These are phyloP conservation scores for Nesoenas mayeri DNA, from an alignment of 2,113 vertebrate genomes.

Conservation along the genomic window DNA sequence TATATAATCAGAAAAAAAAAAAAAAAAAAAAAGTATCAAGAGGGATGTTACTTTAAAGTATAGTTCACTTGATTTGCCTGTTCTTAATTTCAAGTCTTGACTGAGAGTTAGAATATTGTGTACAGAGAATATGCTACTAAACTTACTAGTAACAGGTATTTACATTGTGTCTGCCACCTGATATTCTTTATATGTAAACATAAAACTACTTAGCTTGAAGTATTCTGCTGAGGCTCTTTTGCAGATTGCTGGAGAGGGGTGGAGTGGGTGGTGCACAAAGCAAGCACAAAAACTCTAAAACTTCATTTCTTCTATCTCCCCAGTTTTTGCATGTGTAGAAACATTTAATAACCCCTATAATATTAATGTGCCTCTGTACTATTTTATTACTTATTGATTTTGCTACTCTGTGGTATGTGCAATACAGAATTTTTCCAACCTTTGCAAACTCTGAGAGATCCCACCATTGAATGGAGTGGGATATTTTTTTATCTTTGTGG, in stretches of 20 bases:
- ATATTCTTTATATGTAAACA: not conserved
- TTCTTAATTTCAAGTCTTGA: not conserved
- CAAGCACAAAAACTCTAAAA: not conserved
- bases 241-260: not conserved
- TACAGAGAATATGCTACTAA: not conserved
- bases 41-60: not conserved
- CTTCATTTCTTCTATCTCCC: not conserved
- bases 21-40: not conserved
- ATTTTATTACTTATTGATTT: not conserved
- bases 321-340: rapidly evolving
- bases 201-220: not conserved
- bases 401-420: not conserved
- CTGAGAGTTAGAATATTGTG: not conserved
- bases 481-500: not conserved
- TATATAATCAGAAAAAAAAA: not conserved
- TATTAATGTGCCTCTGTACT: not conserved
- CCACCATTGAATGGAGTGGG: not conserved
- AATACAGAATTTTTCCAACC: not conserved
- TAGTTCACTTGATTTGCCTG: not conserved
- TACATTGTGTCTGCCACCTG: not conserved
- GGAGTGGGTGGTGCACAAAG: no score
- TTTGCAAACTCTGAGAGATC: not conserved
- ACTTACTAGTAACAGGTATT: not conserved
- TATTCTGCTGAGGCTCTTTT: not conserved
- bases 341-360: not conserved